Evolutionary conservation across 2,797 vertebrate genomes (phyloP), one percentile per base, ranked within the genome.

Genomic region (Octomys mimax): DNA sequence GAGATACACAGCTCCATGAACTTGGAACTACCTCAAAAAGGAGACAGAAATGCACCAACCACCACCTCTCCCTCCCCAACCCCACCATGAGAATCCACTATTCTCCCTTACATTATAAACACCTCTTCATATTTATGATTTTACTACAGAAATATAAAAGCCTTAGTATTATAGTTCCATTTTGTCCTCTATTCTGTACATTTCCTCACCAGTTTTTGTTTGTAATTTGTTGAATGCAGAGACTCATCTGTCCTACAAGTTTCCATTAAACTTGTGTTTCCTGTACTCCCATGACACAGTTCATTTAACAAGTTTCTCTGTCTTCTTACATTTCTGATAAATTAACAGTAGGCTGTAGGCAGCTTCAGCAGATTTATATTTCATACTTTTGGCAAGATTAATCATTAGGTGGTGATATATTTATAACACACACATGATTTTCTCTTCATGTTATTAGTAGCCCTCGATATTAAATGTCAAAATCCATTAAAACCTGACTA

Each of bases 401-500:
- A 46, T 79, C 70, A 68, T 83, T 94, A 94, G 33, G 42, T 86
- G 31, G 18, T 42, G 21, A 54, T 36, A 22, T 61, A 91, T 61
- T 88, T 86, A 82, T 39, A 92, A 77, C 12, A 70, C 11, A 79
- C 8, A 2, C 49, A 21, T 86, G 57, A 88, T 73, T 96, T 91
- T 87, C 61, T 89, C 31, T 70, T 90, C 91, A 10, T 66, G 12
- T 52, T 61, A 5, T 73, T 59, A 89, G 39, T 52, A 96, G 59
- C 31, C 61, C 96, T 18, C 77, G 81, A 90, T 33, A 89, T 21
- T 90, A 70, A 66, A 61, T 31, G 24, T 91, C n/a, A 80, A 96
- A 95, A 94, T 52, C 22, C 57, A 94, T 18, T 95, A 94, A 91
- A 92, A 91, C 18, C 89, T 54, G 31, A 95, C 14, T 84, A 22